Conservation (phyloP, 2,888 invertebrate species). For the Spisula solida region DNA sequence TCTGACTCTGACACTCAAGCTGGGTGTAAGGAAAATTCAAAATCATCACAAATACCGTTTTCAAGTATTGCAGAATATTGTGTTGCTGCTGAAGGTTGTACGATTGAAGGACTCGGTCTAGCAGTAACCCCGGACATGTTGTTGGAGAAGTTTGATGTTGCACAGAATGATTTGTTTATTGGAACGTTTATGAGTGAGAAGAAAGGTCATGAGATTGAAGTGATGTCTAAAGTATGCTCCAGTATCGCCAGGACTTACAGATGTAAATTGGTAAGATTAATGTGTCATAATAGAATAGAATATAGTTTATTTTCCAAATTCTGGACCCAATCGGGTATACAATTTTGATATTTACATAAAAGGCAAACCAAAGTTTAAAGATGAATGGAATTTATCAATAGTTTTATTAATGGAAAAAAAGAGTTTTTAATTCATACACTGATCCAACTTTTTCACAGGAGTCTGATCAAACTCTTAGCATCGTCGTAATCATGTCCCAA, state of each 20-base stretch:
- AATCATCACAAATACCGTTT: not conserved
- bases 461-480: too few relatives aligned
- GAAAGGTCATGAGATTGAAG: slow-evolving; percentile 85
- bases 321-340: too few relatives aligned
- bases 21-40: not conserved
- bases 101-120: slow-evolving; percentile 57
- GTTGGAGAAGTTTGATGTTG: slow-evolving; percentile 4
- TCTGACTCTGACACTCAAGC: not conserved
- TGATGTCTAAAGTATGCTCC: slow-evolving; percentile 81
- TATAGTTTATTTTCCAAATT: too few relatives aligned
- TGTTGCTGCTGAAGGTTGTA: slow-evolving; percentile 55
- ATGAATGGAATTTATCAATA: too few relatives aligned
- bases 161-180: slow-evolving; percentile 58
- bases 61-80: slow-evolving; percentile 64
- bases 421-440: too few relatives aligned
- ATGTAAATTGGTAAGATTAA: slow-evolving; percentile 77
- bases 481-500: too few relatives aligned
- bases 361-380: too few relatives aligned
- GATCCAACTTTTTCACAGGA: too few relatives aligned
- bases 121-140: slow-evolving; percentile 53
- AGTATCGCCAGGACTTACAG: slow-evolving; percentile 63
- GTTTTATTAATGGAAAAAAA: too few relatives aligned
- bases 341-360: too few relatives aligned
- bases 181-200: slow-evolving; percentile 83
- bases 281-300: too few relatives aligned